These are phyloP conservation scores for Ophion ventricosus DNA, from an alignment of 2,888 invertebrate species.

Conservation along the genomic window DNA sequence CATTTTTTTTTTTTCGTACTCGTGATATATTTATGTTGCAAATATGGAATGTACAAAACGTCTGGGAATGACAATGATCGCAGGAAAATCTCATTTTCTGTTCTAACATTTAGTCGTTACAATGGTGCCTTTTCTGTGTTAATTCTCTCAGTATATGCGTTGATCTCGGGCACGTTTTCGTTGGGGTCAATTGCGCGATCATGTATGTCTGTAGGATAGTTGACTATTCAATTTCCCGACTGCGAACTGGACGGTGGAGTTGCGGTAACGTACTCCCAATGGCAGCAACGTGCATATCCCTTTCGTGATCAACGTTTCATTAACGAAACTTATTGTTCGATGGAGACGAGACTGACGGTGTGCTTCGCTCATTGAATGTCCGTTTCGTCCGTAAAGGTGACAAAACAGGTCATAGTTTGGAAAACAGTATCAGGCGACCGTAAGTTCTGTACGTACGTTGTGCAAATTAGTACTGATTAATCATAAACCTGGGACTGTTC, in stretches of 20 bases:
- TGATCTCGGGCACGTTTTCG: too few relatives aligned
- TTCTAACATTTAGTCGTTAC: too few relatives aligned
- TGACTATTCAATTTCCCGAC: too few relatives aligned
- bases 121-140: too few relatives aligned
- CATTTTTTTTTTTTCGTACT: neutral
- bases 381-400: slow-evolving; percentile 7
- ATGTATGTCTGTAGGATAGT: too few relatives aligned
- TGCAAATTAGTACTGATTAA: slow-evolving; percentile 64
- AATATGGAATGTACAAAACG: neutral
- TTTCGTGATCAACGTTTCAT: slow-evolving; percentile 60
- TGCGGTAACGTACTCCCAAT: slow-evolving; percentile 1
- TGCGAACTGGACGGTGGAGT: too few relatives aligned
- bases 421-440: slow-evolving; percentile 5
- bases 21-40: neutral
- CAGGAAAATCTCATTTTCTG: neutral
- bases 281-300: slow-evolving; percentile 15
- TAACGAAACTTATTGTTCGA: slow-evolving; percentile 58
- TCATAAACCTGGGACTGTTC: slow-evolving; percentile 49
- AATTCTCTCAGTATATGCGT: too few relatives aligned
- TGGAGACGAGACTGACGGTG: slow-evolving; percentile 19
- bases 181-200: too few relatives aligned
- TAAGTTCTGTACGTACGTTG: slow-evolving; percentile 13
- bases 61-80: neutral
- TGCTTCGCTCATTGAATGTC: slow-evolving; percentile 45
- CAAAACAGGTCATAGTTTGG: slow-evolving; percentile 18